phyloP scores from a whole-genome alignment of 2,113 vertebrate genomes.

The Leucopsar rothschildi region DNA sequence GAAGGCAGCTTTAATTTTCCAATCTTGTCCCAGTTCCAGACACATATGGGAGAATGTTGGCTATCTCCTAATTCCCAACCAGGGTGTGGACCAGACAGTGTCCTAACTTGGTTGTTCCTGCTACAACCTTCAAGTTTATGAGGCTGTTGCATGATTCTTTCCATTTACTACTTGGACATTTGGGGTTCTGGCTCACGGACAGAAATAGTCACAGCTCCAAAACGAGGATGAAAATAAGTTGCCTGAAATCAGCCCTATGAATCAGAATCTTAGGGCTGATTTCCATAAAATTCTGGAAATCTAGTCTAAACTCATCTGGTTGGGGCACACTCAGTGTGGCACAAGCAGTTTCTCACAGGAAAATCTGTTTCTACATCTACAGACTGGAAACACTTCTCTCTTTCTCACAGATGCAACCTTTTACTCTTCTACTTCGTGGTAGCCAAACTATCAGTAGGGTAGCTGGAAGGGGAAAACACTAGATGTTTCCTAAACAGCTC shows the following conservation, averaged over 20 bases:
- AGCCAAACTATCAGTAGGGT: background rate
- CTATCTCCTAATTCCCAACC: background rate
- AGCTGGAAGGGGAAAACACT: conserved; percentile 31
- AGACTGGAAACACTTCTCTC: background rate
- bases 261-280: background rate
- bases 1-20: background rate
- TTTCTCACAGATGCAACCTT: background rate
- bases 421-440: background rate
- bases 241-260: background rate
- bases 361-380: background rate
- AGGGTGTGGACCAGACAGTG: background rate
- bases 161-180: background rate
- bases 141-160: background rate
- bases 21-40: background rate
- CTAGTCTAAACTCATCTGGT: background rate
- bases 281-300: background rate
- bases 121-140: background rate
- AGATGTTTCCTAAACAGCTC: conserved; percentile 35
- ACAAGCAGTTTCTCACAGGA: background rate
- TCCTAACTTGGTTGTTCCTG: background rate
- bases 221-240: background rate
- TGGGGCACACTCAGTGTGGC: background rate
- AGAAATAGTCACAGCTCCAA: background rate
- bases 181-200: background rate
- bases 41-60: background rate